Base-by-base conservation (phyloP, 1,140 invertebrate species). In the Goniozus legneri region DNA sequence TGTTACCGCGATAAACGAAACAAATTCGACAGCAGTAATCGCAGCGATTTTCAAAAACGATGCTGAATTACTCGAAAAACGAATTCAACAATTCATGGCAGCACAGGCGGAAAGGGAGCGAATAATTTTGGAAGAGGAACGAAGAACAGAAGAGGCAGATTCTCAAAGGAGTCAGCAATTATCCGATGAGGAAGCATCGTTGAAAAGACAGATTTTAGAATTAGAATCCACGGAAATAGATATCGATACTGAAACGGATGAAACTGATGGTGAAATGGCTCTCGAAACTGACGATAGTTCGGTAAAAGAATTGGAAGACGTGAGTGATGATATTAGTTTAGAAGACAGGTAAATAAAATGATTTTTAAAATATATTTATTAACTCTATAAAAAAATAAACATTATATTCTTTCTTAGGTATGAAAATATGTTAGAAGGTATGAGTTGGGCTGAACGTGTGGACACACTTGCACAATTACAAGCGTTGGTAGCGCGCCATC, bases 131-230 rank as follows among this genome's bases (percentile, higher is more conserved):
- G 77, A 80, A 22, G 79, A 80, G 49, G 76, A 79, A 30, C 65
- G 65, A 54, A 69, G 71, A 55, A 64, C 69, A 37, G 62, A 82
- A 70, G 81, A 69, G 62, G 77, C 62, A 55, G 81, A 62, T 60
- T 82, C 70, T 10, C 62, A 75, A 37, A 63, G 72, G 44, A 75
- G 73, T 0, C 65, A 80, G 69, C 71, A 91, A 58, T 61, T 93
- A 45, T 82, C 86, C 50, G 84, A 89, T 39, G 88, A 91, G 60
- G 88, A 92, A 68, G 88, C 88, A 50, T 78, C 82, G 1, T 60
- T 92, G n/a, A 87, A 88, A 52, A 82, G 86, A 38, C 88, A 92
- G 68, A 90, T 91, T 49, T 75, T 82, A 39, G 87, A 92, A 64
- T 76, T 86, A 41, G 83, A 92, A 66, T 87, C 83, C 18, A 83